Evolutionary conservation across 2,797 vertebrate genomes (phyloP), one percentile per base, ranked within the genome.

Genomic region (Echiichthys vipera): DNA sequence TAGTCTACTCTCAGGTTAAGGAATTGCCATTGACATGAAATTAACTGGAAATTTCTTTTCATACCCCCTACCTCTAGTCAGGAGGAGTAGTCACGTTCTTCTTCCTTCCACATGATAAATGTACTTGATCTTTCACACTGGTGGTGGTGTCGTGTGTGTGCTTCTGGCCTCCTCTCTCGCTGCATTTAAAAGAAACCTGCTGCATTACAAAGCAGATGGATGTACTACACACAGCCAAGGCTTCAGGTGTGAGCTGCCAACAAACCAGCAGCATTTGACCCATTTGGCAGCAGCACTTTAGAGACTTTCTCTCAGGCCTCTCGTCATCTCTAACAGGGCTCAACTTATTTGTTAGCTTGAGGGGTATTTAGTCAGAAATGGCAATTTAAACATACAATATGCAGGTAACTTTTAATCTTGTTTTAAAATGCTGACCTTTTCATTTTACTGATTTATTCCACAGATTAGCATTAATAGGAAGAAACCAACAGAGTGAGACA

Each of bases 241-340:
- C 65, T 81, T 72, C 62, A 74, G 57, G 40, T 71, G 67, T 53
- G 74, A 70, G 75, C 67, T 74, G 76, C 78, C 65, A 84, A 59
- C 58, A 42, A 69, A 78, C 65, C 74, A 62, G 64, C 69, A 73
- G 73, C 43, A 54, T 69, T 61, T 85, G 74, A 78, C 70, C 65
- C 25, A 59, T 76, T 84, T 62, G 66, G 49, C 70, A 47, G 53
- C 4, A 29, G 47, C 43, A 42, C 55, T 40, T 74, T 7, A 39
- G 46, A 77, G 37, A 45, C 32, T 46, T 65, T 30, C 32, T 59
- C 25, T 64, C 40, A n/a, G 13, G 37, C 47, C 42, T 36, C 34
- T 36, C n/a, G 51, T 13, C 3, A 13, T 29, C 42, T 74, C 42
- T 22, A 73, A 64, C 36, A 45, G 57, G 20, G 5, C 29, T 76